Evolutionary conservation across 2,113 vertebrate genomes (phyloP).

Genomic region (Salvelinus alpinus): DNA sequence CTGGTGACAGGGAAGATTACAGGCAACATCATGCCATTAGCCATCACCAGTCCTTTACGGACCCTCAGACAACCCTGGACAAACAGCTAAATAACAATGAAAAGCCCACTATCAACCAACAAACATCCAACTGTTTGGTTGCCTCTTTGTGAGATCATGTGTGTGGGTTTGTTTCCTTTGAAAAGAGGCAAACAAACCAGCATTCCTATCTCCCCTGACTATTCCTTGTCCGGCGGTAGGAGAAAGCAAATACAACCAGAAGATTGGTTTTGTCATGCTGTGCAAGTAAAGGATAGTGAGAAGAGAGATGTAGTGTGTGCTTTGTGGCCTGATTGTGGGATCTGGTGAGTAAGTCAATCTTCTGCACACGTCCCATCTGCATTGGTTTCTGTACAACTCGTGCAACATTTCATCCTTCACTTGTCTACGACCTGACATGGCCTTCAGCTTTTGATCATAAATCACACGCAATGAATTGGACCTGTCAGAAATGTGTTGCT

Average conservation of each 20-base stretch:
- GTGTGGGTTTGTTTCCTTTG: not conserved
- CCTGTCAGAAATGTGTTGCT: no score
- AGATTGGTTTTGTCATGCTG: not conserved
- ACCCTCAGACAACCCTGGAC: not conserved
- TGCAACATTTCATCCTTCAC: no score
- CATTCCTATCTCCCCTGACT: not conserved
- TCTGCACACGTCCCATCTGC: no score
- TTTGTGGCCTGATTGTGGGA: no score
- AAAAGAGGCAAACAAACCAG: not conserved
- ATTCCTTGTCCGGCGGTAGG: not conserved
- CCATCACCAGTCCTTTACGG: not conserved
- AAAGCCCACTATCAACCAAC: not conserved
- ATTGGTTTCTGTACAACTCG: no score
- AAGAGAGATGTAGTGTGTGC: not conserved
- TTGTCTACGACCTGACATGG: no score
- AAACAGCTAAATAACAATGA: not conserved
- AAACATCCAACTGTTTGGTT: not conserved
- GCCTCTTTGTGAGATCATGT: not conserved
- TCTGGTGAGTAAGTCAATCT: no score
- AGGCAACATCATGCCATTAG: not conserved
- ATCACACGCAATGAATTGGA: no score
- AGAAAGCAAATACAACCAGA: not conserved
- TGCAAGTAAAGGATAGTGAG: not conserved
- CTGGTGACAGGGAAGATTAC: slow-evolving; percentile 18
- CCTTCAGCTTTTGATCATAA: no score